Evolutionary conservation across 2,888 invertebrate genomes (phyloP).

Genomic region (Dendrolimus pini): DNA sequence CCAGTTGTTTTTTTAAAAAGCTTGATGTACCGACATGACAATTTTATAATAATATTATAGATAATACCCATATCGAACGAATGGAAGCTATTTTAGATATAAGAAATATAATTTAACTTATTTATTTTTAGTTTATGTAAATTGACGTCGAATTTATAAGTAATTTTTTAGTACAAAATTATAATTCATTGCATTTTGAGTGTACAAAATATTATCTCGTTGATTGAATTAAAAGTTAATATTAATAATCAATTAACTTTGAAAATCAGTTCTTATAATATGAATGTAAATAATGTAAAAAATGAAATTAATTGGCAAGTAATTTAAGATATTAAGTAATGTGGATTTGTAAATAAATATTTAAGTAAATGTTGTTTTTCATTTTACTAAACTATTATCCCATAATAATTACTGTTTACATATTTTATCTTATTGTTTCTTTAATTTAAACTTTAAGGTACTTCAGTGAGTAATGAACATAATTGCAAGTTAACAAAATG

Average conservation of each 20-base stretch:
- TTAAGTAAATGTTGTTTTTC: too few species aligned
- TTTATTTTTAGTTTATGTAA: conserved; percentile 21
- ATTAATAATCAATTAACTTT: conserved; percentile 14
- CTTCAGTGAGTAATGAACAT: too few species aligned
- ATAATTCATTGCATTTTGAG: conserved; percentile 30
- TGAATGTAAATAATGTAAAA: conserved; percentile 61
- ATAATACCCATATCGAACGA: too few species aligned
- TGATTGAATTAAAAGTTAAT: conserved; percentile 10
- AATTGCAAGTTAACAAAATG: too few species aligned
- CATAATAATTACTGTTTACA: too few species aligned
- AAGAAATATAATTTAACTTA: conserved; percentile 17
- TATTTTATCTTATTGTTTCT: too few species aligned
- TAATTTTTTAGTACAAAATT: conserved; percentile 37
- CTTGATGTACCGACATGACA: too few species aligned
- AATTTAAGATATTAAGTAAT: conserved; percentile 14
- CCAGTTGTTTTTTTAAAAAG: too few species aligned
- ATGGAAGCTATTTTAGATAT: conserved; percentile 3
- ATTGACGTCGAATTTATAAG: conserved; percentile 13
- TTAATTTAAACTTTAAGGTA: too few species aligned
- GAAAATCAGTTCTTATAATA: conserved; percentile 18
- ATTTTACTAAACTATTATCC: too few species aligned
- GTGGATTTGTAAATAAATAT: conserved; percentile 20
- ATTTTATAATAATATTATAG: too few species aligned
- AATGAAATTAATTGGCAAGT: conserved; percentile 21
- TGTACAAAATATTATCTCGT: conserved; percentile 30